phyloP scores from a whole-genome alignment of 2,797 vertebrate species.

The Gymnodraco acuticeps region DNA sequence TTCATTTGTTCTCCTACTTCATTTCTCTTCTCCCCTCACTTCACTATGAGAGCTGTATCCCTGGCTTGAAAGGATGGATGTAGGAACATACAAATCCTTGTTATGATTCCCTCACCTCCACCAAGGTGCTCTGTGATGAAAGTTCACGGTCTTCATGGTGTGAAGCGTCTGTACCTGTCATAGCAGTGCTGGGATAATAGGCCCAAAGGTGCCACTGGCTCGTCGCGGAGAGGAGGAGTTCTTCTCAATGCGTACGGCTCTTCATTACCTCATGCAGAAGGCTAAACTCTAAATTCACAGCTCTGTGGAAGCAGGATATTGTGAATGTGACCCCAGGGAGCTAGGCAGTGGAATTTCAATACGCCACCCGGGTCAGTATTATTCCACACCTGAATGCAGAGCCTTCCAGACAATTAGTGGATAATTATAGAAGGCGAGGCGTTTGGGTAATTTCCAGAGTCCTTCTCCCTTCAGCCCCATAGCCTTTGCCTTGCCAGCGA shows the following conservation, averaged over 20 bases:
- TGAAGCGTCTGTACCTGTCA: slow-evolving; percentile 73
- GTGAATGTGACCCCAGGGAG: slow-evolving; percentile 77
- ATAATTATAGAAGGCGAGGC: slow-evolving; percentile 77
- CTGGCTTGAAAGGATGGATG: slow-evolving; percentile 58
- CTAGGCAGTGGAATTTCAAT: slow-evolving; percentile 74
- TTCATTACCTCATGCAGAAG: slow-evolving; percentile 77
- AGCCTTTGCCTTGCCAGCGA: slow-evolving; percentile 63
- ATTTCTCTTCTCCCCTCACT: background rate
- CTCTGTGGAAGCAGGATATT: slow-evolving; percentile 68
- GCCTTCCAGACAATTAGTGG: slow-evolving; percentile 84
- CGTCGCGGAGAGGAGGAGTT: slow-evolving; percentile 60
- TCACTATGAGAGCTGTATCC: slow-evolving; percentile 49
- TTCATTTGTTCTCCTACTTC: slow-evolving; percentile 46
- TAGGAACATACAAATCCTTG: slow-evolving; percentile 74
- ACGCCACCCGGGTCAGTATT: slow-evolving; percentile 71
- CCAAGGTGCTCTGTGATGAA: slow-evolving; percentile 70
- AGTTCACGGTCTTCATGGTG: slow-evolving; percentile 68
- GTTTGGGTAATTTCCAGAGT: slow-evolving; percentile 77
- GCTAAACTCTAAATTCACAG: slow-evolving; percentile 71
- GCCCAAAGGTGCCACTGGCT: slow-evolving; percentile 75
- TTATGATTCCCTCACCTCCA: slow-evolving; percentile 70
- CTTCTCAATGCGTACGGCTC: slow-evolving; percentile 63
- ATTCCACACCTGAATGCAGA: slow-evolving; percentile 82
- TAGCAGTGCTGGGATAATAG: slow-evolving; percentile 69
- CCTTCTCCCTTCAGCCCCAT: slow-evolving; percentile 56